These are phyloP conservation scores for Paragorgia papillata DNA, from an alignment of 92 coral and sea anemone species.

Conservation along the genomic window DNA sequence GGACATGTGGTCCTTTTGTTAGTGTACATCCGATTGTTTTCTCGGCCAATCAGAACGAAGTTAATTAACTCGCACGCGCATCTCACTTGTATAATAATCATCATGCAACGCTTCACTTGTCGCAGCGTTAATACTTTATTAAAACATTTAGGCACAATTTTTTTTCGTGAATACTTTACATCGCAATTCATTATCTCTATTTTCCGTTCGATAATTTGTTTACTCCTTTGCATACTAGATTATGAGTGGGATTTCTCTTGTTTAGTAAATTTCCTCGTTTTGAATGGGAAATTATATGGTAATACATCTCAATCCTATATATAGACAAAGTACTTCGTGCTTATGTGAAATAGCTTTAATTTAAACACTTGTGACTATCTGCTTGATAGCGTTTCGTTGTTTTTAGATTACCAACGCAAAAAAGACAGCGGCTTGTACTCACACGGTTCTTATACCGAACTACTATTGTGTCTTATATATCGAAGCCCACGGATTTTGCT, in stretches of 20 bases:
- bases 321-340: no score
- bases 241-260: not conserved
- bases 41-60: slow-evolving; percentile 75
- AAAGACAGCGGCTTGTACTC: no score
- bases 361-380: no score
- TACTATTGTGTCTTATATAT: no score
- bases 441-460: no score
- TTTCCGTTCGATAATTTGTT: not conserved
- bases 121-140: slow-evolving; percentile 20
- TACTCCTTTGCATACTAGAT: not conserved
- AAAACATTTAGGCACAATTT: slow-evolving; percentile 8
- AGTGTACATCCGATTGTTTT: slow-evolving; percentile 69
- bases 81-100: slow-evolving; percentile 47
- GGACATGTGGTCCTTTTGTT: slow-evolving; percentile 99
- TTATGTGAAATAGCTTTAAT: no score
- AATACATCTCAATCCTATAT: no score
- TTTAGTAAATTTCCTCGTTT: not conserved
- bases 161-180: not conserved
- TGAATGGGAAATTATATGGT: no score
- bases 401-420: no score
- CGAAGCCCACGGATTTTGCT: no score
- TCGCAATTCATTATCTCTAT: no score
- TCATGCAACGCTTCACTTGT: slow-evolving; percentile 34
- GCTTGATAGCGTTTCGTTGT: no score
- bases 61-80: slow-evolving; percentile 57